Percentiles rank a stretch among this genome's conserved stretches.
phyloP scores from a whole-genome alignment of 2,113 vertebrate genomes.

The Rhabdornis inornatus region DNA sequence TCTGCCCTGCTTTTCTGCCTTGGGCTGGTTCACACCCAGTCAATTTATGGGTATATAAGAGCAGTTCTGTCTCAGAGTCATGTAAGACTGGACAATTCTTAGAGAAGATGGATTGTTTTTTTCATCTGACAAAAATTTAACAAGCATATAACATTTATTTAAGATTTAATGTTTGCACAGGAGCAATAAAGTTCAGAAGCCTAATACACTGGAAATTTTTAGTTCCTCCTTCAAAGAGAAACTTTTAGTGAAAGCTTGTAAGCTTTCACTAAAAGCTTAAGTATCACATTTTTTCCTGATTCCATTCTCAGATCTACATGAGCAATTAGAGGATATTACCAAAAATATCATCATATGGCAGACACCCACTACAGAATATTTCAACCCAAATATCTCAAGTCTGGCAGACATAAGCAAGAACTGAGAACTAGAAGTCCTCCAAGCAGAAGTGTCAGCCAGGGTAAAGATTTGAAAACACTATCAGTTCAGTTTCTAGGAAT shows the following conservation, averaged over 20 bases:
- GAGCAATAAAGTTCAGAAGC: not conserved
- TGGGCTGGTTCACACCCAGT: accelerated
- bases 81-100: not conserved
- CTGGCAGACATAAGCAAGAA: not conserved
- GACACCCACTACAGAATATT: not conserved
- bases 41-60: not conserved
- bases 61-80: not conserved
- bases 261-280: too few species aligned
- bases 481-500: not conserved
- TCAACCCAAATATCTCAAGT: not conserved
- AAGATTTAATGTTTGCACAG: not conserved
- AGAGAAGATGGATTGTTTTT: not conserved
- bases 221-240: not conserved
- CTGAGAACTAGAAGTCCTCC: not conserved
- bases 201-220: not conserved
- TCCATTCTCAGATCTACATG: not conserved
- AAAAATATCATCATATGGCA: not conserved
- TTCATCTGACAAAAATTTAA: not conserved
- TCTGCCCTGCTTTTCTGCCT: not conserved
- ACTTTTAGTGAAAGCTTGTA: not conserved
- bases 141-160: not conserved
- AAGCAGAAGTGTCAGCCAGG: not conserved
- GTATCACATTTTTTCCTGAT: not conserved
- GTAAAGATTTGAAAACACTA: not conserved
- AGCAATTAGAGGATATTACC: not conserved